Evolutionary conservation across 2,113 vertebrate genomes (phyloP).

Genomic region (Alces alces): DNA sequence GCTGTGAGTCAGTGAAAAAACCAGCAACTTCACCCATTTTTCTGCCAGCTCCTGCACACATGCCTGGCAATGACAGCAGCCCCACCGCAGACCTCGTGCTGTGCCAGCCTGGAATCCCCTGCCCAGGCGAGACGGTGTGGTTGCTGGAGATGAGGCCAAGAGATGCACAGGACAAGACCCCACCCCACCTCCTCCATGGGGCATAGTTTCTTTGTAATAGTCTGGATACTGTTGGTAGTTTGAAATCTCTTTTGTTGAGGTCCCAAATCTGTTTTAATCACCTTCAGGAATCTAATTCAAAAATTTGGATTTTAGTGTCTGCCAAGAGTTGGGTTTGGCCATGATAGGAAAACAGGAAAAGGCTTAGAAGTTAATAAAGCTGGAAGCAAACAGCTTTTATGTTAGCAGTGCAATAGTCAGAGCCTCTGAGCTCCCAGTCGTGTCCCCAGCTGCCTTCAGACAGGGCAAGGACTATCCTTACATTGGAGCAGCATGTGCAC

Average conservation of each 20-base stretch:
- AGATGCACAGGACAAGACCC: fast-evolving
- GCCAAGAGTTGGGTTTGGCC: constrained; percentile 72
- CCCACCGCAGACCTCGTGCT: fast-evolving
- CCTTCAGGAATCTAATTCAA: neutral
- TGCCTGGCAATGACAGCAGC: neutral
- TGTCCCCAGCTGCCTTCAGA: constrained; percentile 42
- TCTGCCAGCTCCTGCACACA: neutral
- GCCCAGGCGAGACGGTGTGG: fast-evolving
- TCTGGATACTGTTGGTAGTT: neutral
- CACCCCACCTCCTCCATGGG: fast-evolving
- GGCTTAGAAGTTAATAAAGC: constrained; percentile 72
- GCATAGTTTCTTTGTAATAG: neutral
- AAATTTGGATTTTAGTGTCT: constrained; percentile 49
- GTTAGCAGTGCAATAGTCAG: constrained; percentile 34
- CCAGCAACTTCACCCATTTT: neutral
- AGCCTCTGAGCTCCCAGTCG: neutral
- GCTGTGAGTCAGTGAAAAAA: neutral
- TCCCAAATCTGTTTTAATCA: constrained; percentile 36
- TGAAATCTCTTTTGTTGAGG: neutral
- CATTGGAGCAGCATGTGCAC: neutral
- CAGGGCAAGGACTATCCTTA: neutral
- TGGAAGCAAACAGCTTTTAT: constrained; percentile 70
- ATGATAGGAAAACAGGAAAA: constrained; percentile 77
- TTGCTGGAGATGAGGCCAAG: neutral
- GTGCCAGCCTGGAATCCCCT: neutral